Percentiles rank a stretch among this genome's conserved stretches.
Conservation (phyloP, 2,113 vertebrate species). For the Nanorana parkeri region DNA sequence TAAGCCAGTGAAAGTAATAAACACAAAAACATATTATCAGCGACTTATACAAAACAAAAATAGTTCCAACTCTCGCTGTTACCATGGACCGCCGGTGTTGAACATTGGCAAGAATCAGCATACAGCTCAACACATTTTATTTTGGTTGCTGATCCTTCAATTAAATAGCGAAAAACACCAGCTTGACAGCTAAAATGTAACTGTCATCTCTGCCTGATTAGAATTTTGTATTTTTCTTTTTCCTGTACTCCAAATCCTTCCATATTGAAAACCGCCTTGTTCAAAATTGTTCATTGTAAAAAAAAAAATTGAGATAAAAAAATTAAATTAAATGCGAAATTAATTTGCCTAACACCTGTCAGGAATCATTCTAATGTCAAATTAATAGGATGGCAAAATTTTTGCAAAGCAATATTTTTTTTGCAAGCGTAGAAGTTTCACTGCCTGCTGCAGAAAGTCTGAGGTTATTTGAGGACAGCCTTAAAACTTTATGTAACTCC, state of each 20-base stretch:
- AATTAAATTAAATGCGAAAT: not conserved
- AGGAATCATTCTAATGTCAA: conserved; percentile 20
- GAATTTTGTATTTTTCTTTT: not conserved
- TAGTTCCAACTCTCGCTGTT: not conserved
- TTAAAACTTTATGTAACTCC: conserved; percentile 41
- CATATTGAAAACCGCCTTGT: conserved; percentile 1
- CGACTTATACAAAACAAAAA: not conserved
- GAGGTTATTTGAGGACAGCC: conserved; percentile 54
- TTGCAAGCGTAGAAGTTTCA: no score
- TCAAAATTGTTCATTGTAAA: not conserved
- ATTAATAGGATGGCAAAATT: not conserved
- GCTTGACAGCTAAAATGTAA: no score
- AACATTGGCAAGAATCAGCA: not conserved
- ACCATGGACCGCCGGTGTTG: not conserved
- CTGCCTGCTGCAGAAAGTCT: conserved; percentile 25
- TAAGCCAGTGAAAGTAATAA: not conserved
- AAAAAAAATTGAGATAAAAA: not conserved
- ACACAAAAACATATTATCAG: not conserved
- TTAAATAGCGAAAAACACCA: conserved; percentile 17
- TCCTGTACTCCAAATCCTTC: not conserved
- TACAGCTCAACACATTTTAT: conserved; percentile 18
- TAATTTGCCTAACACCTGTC: conserved; percentile 24
- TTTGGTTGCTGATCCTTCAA: not conserved
- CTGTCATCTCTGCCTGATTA: conserved; percentile 6
- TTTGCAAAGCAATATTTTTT: no score